These are phyloP conservation scores for Pandemis corylana DNA, from an alignment of 2,888 invertebrate species.

Conservation along the genomic window DNA sequence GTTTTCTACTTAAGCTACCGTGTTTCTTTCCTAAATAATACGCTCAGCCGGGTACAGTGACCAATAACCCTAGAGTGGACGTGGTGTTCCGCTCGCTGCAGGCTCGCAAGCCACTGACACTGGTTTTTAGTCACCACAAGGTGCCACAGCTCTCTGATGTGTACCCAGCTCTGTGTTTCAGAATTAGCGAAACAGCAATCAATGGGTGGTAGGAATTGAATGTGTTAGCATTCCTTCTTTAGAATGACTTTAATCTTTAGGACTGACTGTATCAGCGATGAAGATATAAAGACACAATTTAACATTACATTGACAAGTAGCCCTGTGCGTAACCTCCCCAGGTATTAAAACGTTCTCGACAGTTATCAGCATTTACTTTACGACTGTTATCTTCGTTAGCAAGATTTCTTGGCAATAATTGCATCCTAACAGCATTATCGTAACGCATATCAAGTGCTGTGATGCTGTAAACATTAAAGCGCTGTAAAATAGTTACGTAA, in stretches of 20 bases:
- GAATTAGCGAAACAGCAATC: not conserved
- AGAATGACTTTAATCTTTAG: not conserved
- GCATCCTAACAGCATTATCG: conserved; percentile 24
- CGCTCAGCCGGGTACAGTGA: not conserved
- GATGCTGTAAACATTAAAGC: conserved; percentile 26
- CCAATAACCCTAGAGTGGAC: too few relatives aligned
- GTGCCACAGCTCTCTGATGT: too few relatives aligned
- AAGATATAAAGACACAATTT: too few relatives aligned
- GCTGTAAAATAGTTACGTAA: conserved; percentile 17
- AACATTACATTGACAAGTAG: too few relatives aligned
- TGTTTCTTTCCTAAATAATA: not conserved
- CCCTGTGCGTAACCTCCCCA: not conserved
- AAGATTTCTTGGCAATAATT: conserved; percentile 24
- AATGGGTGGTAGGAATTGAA: not conserved
- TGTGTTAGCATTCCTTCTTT: not conserved
- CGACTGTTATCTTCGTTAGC: conserved; percentile 2
- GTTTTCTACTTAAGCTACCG: not conserved
- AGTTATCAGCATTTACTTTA: not conserved
- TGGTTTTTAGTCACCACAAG: too few relatives aligned
- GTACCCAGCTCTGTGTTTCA: not conserved
- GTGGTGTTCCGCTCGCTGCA: too few relatives aligned
- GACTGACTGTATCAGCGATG: too few relatives aligned
- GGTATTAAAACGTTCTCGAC: not conserved
- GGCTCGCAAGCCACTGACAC: too few relatives aligned
- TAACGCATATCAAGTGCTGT: conserved; percentile 19